Evolutionary conservation across 2,113 vertebrate species (phyloP).

Genomic region (Aplodontia rufa): DNA sequence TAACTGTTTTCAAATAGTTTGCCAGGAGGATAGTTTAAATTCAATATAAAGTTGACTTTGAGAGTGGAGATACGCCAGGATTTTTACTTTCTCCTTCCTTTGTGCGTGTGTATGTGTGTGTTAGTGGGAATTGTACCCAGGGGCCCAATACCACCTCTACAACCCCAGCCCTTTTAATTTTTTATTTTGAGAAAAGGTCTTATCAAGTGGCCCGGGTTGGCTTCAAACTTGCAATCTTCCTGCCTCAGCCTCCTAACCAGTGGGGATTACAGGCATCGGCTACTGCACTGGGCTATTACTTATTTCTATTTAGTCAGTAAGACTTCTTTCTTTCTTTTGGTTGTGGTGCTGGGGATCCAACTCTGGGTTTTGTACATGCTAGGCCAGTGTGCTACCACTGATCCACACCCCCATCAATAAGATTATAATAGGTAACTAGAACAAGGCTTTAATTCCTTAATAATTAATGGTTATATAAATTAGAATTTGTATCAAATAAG

Average conservation of each 20-base stretch:
- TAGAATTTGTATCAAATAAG: conserved; percentile 14
- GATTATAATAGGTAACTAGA: conserved; percentile 18
- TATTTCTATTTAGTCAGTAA: conserved; percentile 13
- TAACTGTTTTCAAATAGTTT: conserved; percentile 13
- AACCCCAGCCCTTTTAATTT: neutral
- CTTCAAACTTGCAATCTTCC: neutral
- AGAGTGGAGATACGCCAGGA: conserved; percentile 19
- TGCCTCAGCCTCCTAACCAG: neutral
- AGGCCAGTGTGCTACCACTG: neutral
- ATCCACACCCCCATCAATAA: neutral
- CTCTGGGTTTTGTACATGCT: neutral
- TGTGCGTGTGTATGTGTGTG: neutral
- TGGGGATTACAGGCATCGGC: neutral
- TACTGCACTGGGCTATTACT: neutral
- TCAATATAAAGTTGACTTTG: conserved; percentile 1
- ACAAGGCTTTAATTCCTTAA: neutral
- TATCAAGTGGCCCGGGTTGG: neutral
- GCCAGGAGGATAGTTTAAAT: neutral
- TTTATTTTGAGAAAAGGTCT: neutral
- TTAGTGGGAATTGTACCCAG: neutral
- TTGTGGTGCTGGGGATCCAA: neutral
- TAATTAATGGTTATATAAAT: neutral
- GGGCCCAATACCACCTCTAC: neutral
- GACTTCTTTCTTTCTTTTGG: neutral
- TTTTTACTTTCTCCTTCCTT: neutral